Conservation (phyloP, 2,113 vertebrate species). For the Raja brachyura region DNA sequence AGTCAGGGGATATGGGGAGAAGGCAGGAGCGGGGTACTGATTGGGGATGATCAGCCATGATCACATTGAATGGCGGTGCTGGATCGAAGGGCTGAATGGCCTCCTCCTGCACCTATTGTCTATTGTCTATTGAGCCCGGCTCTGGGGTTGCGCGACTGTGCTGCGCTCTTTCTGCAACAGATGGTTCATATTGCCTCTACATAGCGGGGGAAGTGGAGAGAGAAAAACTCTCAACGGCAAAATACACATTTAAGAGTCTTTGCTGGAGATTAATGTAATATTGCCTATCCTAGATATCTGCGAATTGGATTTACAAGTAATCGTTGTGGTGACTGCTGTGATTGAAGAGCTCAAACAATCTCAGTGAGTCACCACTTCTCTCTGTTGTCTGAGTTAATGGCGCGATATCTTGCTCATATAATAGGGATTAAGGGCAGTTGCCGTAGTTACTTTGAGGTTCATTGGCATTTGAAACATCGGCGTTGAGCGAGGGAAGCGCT, state of each 20-base stretch:
- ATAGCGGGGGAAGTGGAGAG: not conserved
- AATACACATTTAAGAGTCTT: not conserved
- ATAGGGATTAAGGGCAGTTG: not conserved
- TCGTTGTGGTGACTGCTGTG: conserved; percentile 4
- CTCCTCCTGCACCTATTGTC: no score
- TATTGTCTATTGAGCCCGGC: no score
- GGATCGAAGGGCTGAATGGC: no score
- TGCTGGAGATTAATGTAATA: not conserved
- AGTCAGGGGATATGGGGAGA: no score
- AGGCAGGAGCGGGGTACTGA: no score
- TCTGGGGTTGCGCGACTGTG: no score
- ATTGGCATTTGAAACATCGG: not conserved
- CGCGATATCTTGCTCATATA: not conserved
- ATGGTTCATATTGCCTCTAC: no score
- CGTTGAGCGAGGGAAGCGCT: not conserved
- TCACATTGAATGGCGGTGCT: no score
- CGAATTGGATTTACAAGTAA: not conserved
- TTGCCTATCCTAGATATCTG: not conserved
- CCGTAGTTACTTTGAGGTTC: not conserved
- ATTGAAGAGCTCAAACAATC: conserved; percentile 1
- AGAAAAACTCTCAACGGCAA: not conserved
- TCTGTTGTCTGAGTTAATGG: not conserved
- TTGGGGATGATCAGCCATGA: no score
- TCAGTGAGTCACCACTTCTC: not conserved
- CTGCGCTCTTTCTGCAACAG: no score